Conservation (phyloP, 2,113 vertebrate species). For the Tamias sibiricus region DNA sequence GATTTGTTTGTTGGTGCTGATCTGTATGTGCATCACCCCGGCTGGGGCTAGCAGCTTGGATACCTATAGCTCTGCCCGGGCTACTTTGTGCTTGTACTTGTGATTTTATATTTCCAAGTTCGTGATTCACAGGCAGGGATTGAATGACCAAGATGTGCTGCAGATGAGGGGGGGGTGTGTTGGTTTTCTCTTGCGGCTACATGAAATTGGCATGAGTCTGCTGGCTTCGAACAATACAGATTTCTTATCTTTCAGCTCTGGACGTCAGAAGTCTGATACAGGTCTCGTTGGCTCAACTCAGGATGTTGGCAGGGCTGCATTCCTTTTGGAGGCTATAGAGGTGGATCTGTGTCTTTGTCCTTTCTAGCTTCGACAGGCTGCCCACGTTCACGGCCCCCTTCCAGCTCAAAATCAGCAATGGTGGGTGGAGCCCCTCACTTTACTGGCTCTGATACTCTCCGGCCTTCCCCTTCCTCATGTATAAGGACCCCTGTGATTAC, state of each 20-base stretch:
- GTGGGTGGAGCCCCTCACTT: not conserved
- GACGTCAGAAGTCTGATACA: not conserved
- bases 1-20: not conserved
- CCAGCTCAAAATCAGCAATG: not conserved
- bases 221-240: not conserved
- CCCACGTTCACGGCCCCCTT: not conserved
- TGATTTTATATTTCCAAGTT: not conserved
- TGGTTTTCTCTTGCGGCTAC: not conserved
- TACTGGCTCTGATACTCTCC: rapidly evolving
- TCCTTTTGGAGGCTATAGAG: not conserved
- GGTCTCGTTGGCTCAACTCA: not conserved
- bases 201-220: not conserved
- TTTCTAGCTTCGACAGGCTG: not conserved
- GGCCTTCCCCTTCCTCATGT: not conserved
- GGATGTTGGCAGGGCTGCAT: not conserved
- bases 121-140: not conserved
- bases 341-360: not conserved
- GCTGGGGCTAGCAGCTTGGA: not conserved
- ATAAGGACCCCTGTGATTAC: not conserved
- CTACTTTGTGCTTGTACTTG: not conserved
- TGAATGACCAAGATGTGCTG: not conserved
- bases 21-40: not conserved
- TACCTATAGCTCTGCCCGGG: not conserved
- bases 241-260: not conserved
- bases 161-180: not conserved